Conservation (phyloP, 2,797 vertebrate species). For the Clarias fuscus region DNA sequence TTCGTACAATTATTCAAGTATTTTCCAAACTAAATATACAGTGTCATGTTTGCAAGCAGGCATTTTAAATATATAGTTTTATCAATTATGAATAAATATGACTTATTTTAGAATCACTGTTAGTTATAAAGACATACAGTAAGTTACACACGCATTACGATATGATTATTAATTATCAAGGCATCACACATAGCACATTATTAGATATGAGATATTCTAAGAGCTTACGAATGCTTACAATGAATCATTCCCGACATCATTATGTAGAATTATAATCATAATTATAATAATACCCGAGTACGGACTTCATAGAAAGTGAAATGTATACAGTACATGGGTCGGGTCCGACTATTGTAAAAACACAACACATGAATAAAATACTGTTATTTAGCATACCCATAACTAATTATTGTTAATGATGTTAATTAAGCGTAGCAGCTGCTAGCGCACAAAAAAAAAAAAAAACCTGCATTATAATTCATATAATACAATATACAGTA, state of each 20-base stretch:
- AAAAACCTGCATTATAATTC: not conserved
- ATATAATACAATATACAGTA: not conserved
- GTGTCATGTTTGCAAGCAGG: not conserved
- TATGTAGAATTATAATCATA: not conserved
- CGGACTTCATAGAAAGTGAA: not conserved
- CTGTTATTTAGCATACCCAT: not conserved
- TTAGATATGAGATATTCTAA: not conserved
- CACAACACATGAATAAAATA: not conserved
- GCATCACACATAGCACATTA: not conserved
- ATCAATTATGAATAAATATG: not conserved
- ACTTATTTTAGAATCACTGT: not conserved
- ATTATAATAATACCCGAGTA: not conserved
- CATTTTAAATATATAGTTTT: not conserved
- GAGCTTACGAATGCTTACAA: not conserved
- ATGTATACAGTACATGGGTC: not conserved
- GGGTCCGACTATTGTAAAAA: not conserved
- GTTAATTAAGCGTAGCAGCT: conserved; percentile 2
- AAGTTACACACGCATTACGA: not conserved
- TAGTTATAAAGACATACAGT: not conserved
- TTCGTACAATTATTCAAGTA: not conserved
- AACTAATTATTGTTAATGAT: conserved; percentile 18
- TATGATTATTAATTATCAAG: not conserved
- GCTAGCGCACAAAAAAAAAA: not conserved
- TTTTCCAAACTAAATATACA: not conserved
- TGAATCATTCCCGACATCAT: not conserved